These are phyloP conservation scores for Myiopsitta monachus DNA, from an alignment of 2,113 vertebrate species.

Conservation along the genomic window DNA sequence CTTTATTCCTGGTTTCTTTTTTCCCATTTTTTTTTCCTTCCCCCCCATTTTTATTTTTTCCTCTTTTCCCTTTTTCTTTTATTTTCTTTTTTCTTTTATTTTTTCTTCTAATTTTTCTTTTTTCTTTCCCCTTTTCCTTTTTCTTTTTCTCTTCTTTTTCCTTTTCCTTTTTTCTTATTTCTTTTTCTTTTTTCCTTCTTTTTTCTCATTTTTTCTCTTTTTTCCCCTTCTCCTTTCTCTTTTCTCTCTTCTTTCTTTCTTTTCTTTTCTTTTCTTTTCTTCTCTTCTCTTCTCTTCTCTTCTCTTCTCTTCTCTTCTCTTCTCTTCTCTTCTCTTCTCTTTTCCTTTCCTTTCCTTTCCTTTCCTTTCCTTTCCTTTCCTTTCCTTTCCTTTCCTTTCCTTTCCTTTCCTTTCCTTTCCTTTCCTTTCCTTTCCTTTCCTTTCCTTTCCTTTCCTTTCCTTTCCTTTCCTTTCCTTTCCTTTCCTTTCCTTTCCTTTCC, in stretches of 20 bases:
- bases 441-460: accelerated
- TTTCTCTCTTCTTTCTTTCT: too few species aligned
- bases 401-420: background rate
- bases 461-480: background rate
- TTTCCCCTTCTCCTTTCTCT: accelerated
- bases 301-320: accelerated
- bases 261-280: accelerated
- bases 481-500: accelerated
- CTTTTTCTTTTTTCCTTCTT: accelerated
- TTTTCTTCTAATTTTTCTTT: too few species aligned
- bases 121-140: accelerated
- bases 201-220: too few species aligned
- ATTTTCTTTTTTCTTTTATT: too few species aligned
- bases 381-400: accelerated
- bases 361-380: too few species aligned
- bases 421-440: accelerated
- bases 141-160: accelerated
- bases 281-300: accelerated
- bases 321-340: accelerated
- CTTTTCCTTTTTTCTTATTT: accelerated
- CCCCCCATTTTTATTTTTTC: background rate
- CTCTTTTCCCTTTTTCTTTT: background rate
- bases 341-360: accelerated
- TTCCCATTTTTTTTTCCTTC: background rate
- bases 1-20: background rate